phyloP scores from a whole-genome alignment of 2,888 invertebrate genomes.

The Cancer borealis region DNA sequence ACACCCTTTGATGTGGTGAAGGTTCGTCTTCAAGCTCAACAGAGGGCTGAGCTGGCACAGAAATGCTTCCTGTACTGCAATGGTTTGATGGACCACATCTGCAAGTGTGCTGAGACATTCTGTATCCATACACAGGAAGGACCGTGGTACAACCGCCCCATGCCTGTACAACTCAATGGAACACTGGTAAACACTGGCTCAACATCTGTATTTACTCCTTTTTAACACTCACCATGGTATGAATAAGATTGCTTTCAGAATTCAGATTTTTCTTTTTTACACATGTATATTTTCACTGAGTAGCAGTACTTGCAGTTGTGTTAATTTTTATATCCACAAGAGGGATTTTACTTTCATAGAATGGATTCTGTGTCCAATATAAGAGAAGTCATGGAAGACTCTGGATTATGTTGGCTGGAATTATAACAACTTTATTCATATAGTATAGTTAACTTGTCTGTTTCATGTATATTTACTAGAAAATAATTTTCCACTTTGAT shows the following conservation, averaged over 20 bases:
- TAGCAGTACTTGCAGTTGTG: no score
- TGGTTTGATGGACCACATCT: slow-evolving; percentile 98
- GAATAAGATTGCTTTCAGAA: background rate
- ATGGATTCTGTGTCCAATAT: no score
- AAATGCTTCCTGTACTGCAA: slow-evolving; percentile 98
- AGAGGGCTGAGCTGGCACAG: slow-evolving; percentile 89
- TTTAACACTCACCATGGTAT: background rate
- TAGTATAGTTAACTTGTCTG: no score
- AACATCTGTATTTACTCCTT: background rate
- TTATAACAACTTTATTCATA: no score
- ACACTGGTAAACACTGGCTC: slow-evolving; percentile 80
- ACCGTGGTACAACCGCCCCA: slow-evolving; percentile 84
- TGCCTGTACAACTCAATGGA: slow-evolving; percentile 87
- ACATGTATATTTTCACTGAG: no score
- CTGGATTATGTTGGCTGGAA: no score
- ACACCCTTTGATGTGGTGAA: slow-evolving; percentile 99
- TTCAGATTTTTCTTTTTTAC: background rate
- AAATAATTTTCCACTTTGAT: no score
- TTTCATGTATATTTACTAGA: no score
- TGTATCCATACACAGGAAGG: slow-evolving; percentile 56
- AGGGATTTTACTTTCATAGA: no score
- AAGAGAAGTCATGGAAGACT: no score
- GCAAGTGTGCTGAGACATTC: slow-evolving; percentile 80
- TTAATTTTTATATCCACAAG: no score
- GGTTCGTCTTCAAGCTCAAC: slow-evolving; percentile 96